Percentiles rank a stretch among this genome's conserved stretches.
Conservation (phyloP, 2,113 vertebrate genomes). For the Hippoglossus stenolepis region DNA sequence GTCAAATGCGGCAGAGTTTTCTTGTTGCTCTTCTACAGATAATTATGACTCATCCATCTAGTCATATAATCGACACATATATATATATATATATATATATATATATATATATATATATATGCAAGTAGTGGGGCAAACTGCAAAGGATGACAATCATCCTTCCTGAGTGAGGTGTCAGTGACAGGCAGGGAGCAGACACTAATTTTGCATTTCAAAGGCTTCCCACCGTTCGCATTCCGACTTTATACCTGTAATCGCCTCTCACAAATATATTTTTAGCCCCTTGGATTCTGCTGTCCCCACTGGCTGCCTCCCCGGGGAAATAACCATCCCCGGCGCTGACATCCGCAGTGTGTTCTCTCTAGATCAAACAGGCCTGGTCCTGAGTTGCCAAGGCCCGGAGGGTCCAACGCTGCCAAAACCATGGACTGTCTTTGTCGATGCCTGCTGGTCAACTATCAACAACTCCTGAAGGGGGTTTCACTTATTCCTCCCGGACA, state of each 20-base stretch:
- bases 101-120: not conserved
- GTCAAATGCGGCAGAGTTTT: not conserved
- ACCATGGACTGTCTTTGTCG: constrained; percentile 53
- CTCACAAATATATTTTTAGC: constrained; percentile 79
- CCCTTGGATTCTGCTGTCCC: constrained; percentile 67
- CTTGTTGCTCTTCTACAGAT: not conserved
- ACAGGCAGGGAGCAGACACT: constrained; percentile 37
- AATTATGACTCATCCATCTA: constrained; percentile 14
- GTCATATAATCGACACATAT: constrained; percentile 14
- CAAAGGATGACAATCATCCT: constrained; percentile 33
- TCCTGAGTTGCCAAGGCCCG: constrained; percentile 62
- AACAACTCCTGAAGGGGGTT: constrained; percentile 32
- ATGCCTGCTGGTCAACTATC: constrained; percentile 51
- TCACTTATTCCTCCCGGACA: constrained; percentile 27
- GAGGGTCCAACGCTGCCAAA: constrained; percentile 56
- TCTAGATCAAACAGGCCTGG: constrained; percentile 76
- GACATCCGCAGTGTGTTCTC: constrained; percentile 71
- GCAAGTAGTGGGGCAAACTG: constrained; percentile 20
- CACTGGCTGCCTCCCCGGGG: constrained; percentile 64
- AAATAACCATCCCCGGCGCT: constrained; percentile 73
- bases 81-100: not conserved
- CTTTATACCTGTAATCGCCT: constrained; percentile 73
- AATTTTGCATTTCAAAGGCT: constrained; percentile 73
- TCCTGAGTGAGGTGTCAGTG: constrained; percentile 17
- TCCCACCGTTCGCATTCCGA: constrained; percentile 43